Evolutionary conservation across 1,140 invertebrate genomes (phyloP).

Genomic region (Neocloeon triangulifer): DNA sequence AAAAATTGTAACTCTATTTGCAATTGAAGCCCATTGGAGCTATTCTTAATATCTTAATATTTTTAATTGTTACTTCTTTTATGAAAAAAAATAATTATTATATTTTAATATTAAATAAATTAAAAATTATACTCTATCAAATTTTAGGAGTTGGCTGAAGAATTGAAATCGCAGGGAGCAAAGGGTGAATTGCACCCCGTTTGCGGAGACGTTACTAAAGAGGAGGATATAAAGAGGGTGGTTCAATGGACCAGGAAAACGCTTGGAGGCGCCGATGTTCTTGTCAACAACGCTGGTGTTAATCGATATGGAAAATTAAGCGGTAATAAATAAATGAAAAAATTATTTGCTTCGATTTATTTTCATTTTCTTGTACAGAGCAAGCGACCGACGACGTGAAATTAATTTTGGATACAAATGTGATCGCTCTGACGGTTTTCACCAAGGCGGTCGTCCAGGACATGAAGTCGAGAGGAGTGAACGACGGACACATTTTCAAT

Average conservation of each 20-base stretch:
- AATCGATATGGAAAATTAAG: too few relatives aligned
- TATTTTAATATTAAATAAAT: too few relatives aligned
- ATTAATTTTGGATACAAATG: constrained; percentile 21
- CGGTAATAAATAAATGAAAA: too few relatives aligned
- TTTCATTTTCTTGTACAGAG: too few relatives aligned
- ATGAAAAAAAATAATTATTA: too few relatives aligned
- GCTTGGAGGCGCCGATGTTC: constrained; percentile 11
- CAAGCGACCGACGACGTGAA: not conserved
- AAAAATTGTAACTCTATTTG: too few relatives aligned
- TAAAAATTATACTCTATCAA: too few relatives aligned
- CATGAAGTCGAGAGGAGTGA: constrained; percentile 28
- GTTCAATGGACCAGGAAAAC: constrained; percentile 15
- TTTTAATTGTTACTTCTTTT: too few relatives aligned
- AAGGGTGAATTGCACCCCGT: constrained; percentile 6
- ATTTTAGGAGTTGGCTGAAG: too few relatives aligned
- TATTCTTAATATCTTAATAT: too few relatives aligned
- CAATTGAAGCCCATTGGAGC: too few relatives aligned
- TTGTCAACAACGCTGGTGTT: constrained; percentile 14
- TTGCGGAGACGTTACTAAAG: constrained; percentile 15
- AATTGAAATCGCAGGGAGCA: constrained; percentile 1
- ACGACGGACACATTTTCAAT: constrained; percentile 41
- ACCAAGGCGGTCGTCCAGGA: constrained; percentile 26
- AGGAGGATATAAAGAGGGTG: constrained; percentile 16
- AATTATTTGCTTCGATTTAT: too few relatives aligned
- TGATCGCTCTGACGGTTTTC: constrained; percentile 28